Conservation (phyloP, 1,140 invertebrate genomes). For the Adelges cooleyi region DNA sequence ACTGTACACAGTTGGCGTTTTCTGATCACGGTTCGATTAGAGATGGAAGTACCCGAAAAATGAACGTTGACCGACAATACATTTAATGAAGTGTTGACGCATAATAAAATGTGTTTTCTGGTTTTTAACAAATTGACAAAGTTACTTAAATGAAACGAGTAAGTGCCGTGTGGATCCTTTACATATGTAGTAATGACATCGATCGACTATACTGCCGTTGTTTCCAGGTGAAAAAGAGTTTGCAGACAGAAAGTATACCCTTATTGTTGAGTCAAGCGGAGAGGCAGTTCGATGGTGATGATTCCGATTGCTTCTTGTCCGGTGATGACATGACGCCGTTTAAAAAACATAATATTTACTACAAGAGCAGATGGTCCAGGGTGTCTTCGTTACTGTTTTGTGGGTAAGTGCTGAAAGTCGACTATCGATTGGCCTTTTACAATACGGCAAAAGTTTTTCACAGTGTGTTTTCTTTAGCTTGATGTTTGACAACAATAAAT, state of each 20-base stretch:
- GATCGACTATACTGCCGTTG: not conserved
- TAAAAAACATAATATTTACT: constrained; percentile 19
- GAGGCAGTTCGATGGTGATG: constrained; percentile 21
- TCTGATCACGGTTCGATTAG: no score
- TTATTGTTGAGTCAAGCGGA: constrained; percentile 24
- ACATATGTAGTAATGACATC: not conserved
- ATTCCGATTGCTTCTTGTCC: constrained; percentile 17
- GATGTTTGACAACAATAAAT: no score
- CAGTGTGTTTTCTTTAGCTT: no score
- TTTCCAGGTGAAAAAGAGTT: constrained; percentile 16
- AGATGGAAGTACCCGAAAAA: no score
- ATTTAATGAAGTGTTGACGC: no score
- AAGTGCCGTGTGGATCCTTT: not conserved
- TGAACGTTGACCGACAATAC: no score
- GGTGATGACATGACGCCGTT: constrained; percentile 23
- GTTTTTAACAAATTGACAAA: not conserved
- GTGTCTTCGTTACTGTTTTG: constrained; percentile 7
- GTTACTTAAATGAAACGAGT: constrained; percentile 23
- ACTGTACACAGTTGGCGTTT: no score
- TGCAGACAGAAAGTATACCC: constrained; percentile 7
- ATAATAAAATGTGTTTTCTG: no score
- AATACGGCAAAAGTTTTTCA: no score
- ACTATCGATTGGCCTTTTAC: no score
- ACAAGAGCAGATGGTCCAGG: constrained; percentile 14
- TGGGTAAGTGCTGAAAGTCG: not conserved